Base-by-base conservation (phyloP, 2,797 vertebrate species). In the Melanogrammus aeglefinus region DNA sequence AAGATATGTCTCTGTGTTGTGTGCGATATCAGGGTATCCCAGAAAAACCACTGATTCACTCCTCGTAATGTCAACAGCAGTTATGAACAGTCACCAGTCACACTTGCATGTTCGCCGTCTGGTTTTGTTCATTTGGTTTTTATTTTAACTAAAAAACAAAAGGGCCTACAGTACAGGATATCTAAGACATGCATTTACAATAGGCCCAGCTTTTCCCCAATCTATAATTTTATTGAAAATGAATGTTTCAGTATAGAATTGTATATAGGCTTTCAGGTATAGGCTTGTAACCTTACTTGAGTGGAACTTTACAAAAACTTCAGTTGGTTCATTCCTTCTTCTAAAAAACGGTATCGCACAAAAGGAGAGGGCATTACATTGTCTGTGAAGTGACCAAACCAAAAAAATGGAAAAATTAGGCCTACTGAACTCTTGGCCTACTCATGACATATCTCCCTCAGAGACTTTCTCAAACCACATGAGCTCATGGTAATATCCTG, bases 401-500 rank as follows among this genome's bases (percentile, higher is more conserved):
- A 63, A 63, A 8, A 63, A 63, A n/a, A n/a, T n/a, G n/a, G n/a
- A n/a, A 24, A 0, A 2, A 31, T 31, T 2, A 24, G 57, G n/a
- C 57, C 57, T 63, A 24, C 21, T 63, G 21, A 63, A 63, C 57
- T 24, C 21, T n/a, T 9, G 57, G n/a, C 57, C 21, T 63, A 63
- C 57, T 63, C 69, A 31, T 71, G 69, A 71, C 69, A 31, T 33
- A 33, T 33, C 12, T 27, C n/a, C 76, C 33, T 51, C 69, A n/a
- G 70, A 72, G 81, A 77, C 29, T 57, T 70, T 44, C 77, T 76
- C 77, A 80, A 86, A 85, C 82, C 72, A 80, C 81, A 76, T 85
- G 86, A 90, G 86, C 84, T 85, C 85, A 87, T 81, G 80, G 86
- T 82, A 89, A 89, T 91, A 89, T 92, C 90, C 88, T 87, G 88